Conservation (phyloP, 2,113 vertebrate genomes). For the Natator depressus region DNA sequence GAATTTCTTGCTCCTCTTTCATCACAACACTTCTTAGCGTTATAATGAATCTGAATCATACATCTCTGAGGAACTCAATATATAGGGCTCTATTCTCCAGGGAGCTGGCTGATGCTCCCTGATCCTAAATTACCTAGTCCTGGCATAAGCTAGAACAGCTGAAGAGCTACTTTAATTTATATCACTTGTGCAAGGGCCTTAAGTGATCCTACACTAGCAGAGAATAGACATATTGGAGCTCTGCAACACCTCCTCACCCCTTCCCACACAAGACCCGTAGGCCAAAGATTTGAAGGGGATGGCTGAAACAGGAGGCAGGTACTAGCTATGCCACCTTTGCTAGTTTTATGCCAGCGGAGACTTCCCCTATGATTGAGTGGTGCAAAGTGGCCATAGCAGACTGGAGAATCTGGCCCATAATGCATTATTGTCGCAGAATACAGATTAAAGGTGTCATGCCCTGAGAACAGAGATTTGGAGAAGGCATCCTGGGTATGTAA, state of each 20-base stretch:
- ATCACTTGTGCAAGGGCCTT: neutral
- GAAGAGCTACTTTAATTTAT: constrained; percentile 1
- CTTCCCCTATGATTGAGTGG: accelerated
- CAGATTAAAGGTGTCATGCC: neutral
- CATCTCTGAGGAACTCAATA: neutral
- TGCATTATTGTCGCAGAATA: neutral
- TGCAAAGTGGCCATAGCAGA: neutral
- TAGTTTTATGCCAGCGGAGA: neutral
- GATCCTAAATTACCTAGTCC: neutral
- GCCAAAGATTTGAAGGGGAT: neutral
- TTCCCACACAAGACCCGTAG: neutral
- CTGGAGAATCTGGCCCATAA: accelerated
- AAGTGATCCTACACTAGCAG: neutral
- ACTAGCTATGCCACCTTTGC: neutral
- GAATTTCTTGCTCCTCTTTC: neutral
- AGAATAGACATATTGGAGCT: neutral
- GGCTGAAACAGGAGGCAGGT: neutral
- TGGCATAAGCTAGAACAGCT: neutral
- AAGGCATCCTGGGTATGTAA: constrained; percentile 1
- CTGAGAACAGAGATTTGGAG: constrained; percentile 11
- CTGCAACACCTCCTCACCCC: neutral
- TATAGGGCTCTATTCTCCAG: neutral
- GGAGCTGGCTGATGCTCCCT: neutral
- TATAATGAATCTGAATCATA: neutral
- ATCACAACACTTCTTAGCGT: neutral